phyloP scores from a whole-genome alignment of 2,888 invertebrate species.

The Dryomyza anilis region DNA sequence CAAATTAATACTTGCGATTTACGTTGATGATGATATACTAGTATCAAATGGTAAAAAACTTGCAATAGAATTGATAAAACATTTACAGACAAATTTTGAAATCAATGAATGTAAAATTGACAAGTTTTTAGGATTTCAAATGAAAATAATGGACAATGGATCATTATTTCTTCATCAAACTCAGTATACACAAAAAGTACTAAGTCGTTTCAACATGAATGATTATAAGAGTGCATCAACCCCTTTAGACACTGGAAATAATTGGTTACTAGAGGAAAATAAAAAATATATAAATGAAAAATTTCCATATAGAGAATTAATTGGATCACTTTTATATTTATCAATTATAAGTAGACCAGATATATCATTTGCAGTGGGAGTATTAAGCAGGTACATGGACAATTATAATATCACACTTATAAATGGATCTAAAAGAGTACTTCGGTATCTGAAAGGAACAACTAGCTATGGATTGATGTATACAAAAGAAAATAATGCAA shows the following conservation, averaged over 20 bases:
- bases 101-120: slow-evolving; percentile 9
- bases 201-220: slow-evolving; percentile 35
- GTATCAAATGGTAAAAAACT: neutral
- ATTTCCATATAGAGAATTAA: slow-evolving; percentile 37
- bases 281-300: neutral
- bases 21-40: slow-evolving; percentile 13
- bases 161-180: neutral
- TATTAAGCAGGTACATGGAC: slow-evolving; percentile 13
- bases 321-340: slow-evolving; percentile 36
- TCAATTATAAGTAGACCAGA: slow-evolving; percentile 36
- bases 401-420: slow-evolving; percentile 12
- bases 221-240: slow-evolving; percentile 31
- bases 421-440: neutral
- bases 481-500: slow-evolving; percentile 26
- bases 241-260: slow-evolving; percentile 24
- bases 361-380: slow-evolving; percentile 29
- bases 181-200: slow-evolving; percentile 29
- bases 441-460: slow-evolving; percentile 29
- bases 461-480: slow-evolving; percentile 24
- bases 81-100: slow-evolving; percentile 17
- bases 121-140: slow-evolving; percentile 23
- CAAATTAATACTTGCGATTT: neutral
- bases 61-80: neutral
- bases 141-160: neutral
- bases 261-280: neutral